Evolutionary conservation across 1,140 invertebrate genomes (phyloP), one percentile per base, ranked within the genome.

Genomic region (Lepidurus couesii): DNA sequence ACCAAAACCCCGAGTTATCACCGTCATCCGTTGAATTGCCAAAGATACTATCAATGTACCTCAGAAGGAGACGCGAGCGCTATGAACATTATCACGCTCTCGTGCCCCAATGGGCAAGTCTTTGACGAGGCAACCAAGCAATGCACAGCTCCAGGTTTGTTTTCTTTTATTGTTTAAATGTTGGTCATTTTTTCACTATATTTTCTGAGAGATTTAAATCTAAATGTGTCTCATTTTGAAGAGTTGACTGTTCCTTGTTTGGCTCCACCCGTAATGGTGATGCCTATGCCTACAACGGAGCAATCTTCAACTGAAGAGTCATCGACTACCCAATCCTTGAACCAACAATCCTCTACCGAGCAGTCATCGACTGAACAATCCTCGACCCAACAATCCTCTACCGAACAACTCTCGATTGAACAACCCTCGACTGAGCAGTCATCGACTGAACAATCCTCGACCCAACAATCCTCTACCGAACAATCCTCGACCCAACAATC

Each of bases 11-110:
- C 53, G 13, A 65, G 53, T 16, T 82, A 81, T 79, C 79, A 81
- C 7, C 88, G 92, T 80, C 92, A 95, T 87, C 92, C 93, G 0
- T 91, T 93, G 83, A 90, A 92, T 82, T 95, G 93, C 82, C 92
- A 94, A 83, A 84, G 92, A 73, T 93, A 94, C 85, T 95, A 95
- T 82, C 92, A 95, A 84, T 95, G 93, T 83, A 91, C 89, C 16
- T 87, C 87, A 79, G 88, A 88, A 76, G 34, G 84, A 87, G 85
- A 89, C 26, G 89, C 85, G 45, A 89, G 90, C 82, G 90, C 93
- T 80, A 85, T 92, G 7, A 93, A 92, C 82, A 87, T 94, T 77
- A 86, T 92, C 1, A 87, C 90, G 4, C 88, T 94, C 75, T 89
- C 89, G 75, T 95, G 93, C 84, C 91, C 91, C 7, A 90, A 92